These are phyloP conservation scores for Aethina tumida DNA, from an alignment of 1,140 invertebrate species.

Conservation along the genomic window DNA sequence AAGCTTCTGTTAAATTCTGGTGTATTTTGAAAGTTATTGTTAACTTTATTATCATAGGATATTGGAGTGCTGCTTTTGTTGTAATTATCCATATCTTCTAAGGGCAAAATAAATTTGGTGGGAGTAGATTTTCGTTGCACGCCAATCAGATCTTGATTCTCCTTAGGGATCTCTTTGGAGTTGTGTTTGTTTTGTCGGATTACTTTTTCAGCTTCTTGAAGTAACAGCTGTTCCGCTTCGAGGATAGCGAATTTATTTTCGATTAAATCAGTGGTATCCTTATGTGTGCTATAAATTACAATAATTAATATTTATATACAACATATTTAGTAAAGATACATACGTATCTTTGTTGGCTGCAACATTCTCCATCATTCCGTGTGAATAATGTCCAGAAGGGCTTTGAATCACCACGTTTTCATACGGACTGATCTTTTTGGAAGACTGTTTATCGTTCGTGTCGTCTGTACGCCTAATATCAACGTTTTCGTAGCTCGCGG, in stretches of 20 bases:
- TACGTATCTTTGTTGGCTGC: constrained; percentile 28
- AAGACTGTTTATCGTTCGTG: constrained; percentile 23
- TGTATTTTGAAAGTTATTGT: neutral
- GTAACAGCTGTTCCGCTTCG: constrained; percentile 23
- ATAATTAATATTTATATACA: neutral
- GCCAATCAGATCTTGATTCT: constrained; percentile 11
- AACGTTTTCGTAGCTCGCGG: constrained; percentile 38
- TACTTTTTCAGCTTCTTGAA: constrained; percentile 20
- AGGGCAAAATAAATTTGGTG: constrained; percentile 28
- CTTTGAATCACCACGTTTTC: constrained; percentile 40
- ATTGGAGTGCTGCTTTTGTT: too few relatives aligned
- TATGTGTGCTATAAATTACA: constrained; percentile 17
- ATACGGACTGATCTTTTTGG: constrained; percentile 41
- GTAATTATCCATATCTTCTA: constrained; percentile 17
- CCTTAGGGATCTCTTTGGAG: constrained; percentile 18
- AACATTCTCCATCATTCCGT: constrained; percentile 49
- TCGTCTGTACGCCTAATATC: constrained; percentile 24
- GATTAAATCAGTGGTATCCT: constrained; percentile 18
- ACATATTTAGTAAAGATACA: constrained; percentile 7
- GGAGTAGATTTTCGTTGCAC: constrained; percentile 18
- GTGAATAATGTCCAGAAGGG: constrained; percentile 37
- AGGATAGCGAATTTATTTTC: constrained; percentile 28
- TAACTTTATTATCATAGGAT: neutral
- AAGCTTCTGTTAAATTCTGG: neutral
- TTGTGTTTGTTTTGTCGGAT: constrained; percentile 20